These are phyloP conservation scores for Gryllus bimaculatus DNA, from an alignment of 1,140 invertebrate genomes.

Conservation along the genomic window DNA sequence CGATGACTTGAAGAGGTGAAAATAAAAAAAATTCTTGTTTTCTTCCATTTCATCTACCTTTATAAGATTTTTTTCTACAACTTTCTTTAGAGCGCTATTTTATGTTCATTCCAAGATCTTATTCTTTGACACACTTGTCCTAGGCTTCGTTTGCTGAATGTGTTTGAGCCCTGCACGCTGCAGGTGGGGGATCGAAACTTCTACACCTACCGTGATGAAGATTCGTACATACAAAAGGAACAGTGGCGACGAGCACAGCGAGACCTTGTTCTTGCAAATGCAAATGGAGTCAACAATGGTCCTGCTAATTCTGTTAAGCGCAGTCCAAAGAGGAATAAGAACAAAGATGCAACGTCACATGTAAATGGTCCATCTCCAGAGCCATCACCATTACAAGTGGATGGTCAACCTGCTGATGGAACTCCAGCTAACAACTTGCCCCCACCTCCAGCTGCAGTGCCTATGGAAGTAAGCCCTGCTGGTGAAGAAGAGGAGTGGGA, in stretches of 20 bases:
- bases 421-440: neutral
- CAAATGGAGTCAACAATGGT: slow-evolving; percentile 10
- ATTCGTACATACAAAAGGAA: slow-evolving; percentile 44
- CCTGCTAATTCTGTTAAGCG: slow-evolving; percentile 29
- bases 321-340: slow-evolving; percentile 28
- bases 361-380: neutral
- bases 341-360: neutral
- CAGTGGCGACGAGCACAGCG: slow-evolving; percentile 45
- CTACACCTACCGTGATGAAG: slow-evolving; percentile 49
- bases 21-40: neutral
- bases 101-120: neutral
- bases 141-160: slow-evolving; percentile 66
- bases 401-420: neutral
- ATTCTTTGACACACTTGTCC: neutral
- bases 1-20: slow-evolving; percentile 56
- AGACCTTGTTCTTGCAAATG: slow-evolving; percentile 24
- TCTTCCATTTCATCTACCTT: neutral
- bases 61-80: neutral
- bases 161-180: slow-evolving; percentile 79
- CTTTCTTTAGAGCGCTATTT: neutral
- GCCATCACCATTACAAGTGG: neutral
- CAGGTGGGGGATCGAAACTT: slow-evolving; percentile 78
- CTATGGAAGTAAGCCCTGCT: slow-evolving; percentile 13
- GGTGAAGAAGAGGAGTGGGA: slow-evolving; percentile 27
- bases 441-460: neutral